phyloP scores from a whole-genome alignment of 2,797 vertebrate genomes.

The Choloepus didactylus region DNA sequence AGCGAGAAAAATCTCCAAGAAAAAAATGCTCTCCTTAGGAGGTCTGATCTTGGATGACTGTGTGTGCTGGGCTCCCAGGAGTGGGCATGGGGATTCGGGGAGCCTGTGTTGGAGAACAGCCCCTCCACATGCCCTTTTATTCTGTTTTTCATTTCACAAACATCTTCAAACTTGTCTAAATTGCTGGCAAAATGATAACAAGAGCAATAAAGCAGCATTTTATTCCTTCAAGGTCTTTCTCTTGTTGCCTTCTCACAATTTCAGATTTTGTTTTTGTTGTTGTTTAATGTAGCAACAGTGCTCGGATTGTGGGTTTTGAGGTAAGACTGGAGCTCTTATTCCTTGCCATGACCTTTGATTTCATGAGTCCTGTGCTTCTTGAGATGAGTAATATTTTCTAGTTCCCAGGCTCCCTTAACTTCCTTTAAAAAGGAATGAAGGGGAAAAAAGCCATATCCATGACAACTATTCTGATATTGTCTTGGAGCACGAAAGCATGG shows the following conservation, averaged over 20 bases:
- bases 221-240: constrained; percentile 76
- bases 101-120: constrained; percentile 58
- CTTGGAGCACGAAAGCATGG: not conserved
- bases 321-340: not conserved
- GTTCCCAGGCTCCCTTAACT: constrained; percentile 28
- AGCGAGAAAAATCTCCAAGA: constrained; percentile 84
- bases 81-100: not conserved
- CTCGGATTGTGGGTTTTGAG: not conserved
- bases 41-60: constrained; percentile 81
- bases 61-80: constrained; percentile 73
- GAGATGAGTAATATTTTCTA: not conserved
- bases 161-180: constrained; percentile 86
- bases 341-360: constrained; percentile 11
- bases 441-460: not conserved
- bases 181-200: constrained; percentile 82
- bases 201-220: constrained; percentile 81
- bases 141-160: constrained; percentile 86
- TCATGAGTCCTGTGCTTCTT: constrained; percentile 39
- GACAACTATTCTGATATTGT: not conserved
- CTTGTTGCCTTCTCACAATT: constrained; percentile 44
- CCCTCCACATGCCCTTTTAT: constrained; percentile 81
- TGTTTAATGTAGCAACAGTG: not conserved
- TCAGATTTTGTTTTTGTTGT: not conserved
- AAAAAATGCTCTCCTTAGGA: constrained; percentile 82
- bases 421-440: constrained; percentile 49